phyloP scores from a whole-genome alignment of 2,888 invertebrate genomes.

The Lasioglossum calceatum region DNA sequence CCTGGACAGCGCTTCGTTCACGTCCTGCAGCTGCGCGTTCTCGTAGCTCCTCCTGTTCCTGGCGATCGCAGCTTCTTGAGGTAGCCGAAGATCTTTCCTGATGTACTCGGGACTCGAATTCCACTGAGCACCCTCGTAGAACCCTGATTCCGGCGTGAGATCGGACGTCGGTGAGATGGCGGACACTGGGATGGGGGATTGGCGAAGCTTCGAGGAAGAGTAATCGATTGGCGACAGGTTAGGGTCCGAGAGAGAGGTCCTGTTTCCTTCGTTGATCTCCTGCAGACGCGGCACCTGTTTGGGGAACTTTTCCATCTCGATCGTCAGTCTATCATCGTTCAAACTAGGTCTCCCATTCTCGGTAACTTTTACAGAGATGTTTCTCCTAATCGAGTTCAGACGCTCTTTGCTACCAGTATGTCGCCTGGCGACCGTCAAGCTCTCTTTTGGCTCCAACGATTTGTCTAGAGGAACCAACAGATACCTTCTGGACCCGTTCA shows the following conservation, averaged over 20 bases:
- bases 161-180: conserved; percentile 62
- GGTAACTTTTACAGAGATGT: conserved; percentile 85
- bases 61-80: conserved; percentile 54
- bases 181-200: conserved; percentile 4
- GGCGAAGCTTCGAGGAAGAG: neutral
- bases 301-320: conserved; percentile 49
- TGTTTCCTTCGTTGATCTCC: conserved; percentile 13
- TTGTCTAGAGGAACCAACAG: conserved; percentile 71
- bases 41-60: conserved; percentile 78
- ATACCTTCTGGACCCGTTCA: conserved; percentile 72
- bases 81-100: conserved; percentile 59
- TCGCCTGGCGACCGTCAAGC: conserved; percentile 61
- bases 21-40: conserved; percentile 76
- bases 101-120: conserved; percentile 71
- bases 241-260: conserved; percentile 29
- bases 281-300: conserved; percentile 10
- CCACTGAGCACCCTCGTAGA: conserved; percentile 72
- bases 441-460: conserved; percentile 64
- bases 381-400: conserved; percentile 85
- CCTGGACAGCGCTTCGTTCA: conserved; percentile 70
- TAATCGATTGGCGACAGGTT: conserved; percentile 41
- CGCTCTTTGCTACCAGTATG: conserved; percentile 74
- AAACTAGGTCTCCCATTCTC: conserved; percentile 23
- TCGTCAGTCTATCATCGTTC: conserved; percentile 42
- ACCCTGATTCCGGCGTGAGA: conserved; percentile 76